Conservation (phyloP, 2,113 vertebrate genomes). For the Hystrix brachyura region DNA sequence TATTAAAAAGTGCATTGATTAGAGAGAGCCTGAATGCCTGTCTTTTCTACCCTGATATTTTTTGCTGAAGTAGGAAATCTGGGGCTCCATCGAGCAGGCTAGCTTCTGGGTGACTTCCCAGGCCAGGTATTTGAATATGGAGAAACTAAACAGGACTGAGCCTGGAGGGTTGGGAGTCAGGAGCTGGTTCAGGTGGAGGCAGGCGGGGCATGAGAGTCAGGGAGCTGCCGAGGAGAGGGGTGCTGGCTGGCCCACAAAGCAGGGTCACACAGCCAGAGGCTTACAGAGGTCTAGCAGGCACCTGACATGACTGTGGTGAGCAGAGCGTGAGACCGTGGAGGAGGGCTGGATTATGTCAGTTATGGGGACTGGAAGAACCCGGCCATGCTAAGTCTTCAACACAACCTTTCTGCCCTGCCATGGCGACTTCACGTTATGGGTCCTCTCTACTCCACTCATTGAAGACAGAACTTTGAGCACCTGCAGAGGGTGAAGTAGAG, state of each 20-base stretch:
- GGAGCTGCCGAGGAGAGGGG: background rate
- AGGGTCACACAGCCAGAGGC: background rate
- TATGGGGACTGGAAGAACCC: background rate
- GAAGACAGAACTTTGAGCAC: background rate
- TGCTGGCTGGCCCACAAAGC: background rate
- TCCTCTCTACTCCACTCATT: background rate
- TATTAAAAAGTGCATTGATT: background rate
- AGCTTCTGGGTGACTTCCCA: background rate
- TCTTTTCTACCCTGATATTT: background rate
- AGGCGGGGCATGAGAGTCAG: background rate
- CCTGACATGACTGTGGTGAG: background rate
- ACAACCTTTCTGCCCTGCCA: background rate
- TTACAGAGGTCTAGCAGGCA: background rate
- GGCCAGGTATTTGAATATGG: background rate
- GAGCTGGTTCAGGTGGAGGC: background rate
- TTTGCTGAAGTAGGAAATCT: background rate
- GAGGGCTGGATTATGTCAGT: background rate
- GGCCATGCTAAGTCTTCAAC: background rate
- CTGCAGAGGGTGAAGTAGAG: background rate
- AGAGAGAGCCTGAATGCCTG: background rate
- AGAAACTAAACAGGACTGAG: background rate
- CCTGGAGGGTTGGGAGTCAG: background rate
- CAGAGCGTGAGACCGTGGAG: background rate
- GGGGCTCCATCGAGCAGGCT: background rate
- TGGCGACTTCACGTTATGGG: accelerated